Percentiles rank a stretch among this genome's conserved stretches.
Conservation (phyloP, 2,888 invertebrate genomes). For the Pinctada fucata region DNA sequence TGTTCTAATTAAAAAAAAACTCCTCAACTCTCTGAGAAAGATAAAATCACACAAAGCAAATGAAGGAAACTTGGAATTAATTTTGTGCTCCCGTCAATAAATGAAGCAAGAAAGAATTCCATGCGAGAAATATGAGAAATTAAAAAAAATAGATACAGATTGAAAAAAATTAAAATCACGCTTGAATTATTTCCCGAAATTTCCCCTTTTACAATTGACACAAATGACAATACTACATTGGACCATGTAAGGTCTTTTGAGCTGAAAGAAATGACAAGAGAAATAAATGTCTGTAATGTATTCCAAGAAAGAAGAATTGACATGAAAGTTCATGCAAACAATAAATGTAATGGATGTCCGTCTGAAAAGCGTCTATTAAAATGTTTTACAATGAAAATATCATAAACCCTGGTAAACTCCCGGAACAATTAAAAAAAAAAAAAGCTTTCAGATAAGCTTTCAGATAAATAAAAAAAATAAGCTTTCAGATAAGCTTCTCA, state of each 20-base stretch:
- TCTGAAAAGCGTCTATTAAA: slow-evolving; percentile 9
- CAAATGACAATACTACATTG: neutral
- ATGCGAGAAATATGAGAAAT: neutral
- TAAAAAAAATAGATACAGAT: neutral
- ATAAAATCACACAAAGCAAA: neutral
- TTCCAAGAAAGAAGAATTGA: neutral
- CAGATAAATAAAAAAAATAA: no score
- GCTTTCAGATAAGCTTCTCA: no score
- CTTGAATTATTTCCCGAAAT: neutral
- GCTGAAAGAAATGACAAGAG: slow-evolving; percentile 1
- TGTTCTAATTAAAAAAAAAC: neutral
- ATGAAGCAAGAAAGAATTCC: neutral
- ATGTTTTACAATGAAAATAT: neutral
- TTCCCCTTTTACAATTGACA: neutral
- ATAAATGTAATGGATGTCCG: neutral
- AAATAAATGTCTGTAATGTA: neutral
- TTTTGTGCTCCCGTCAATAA: neutral
- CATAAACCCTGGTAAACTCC: slow-evolving; percentile 41
- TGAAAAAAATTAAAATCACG: neutral
- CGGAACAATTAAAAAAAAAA: slow-evolving; percentile 24
- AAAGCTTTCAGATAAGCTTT: no score
- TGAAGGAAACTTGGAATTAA: neutral
- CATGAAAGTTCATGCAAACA: neutral
- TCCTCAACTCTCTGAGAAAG: neutral
- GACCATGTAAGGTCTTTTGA: neutral